Base-by-base conservation (phyloP, 35 echinoderm and acorn worm species). In the Eucidaris tribuloides region DNA sequence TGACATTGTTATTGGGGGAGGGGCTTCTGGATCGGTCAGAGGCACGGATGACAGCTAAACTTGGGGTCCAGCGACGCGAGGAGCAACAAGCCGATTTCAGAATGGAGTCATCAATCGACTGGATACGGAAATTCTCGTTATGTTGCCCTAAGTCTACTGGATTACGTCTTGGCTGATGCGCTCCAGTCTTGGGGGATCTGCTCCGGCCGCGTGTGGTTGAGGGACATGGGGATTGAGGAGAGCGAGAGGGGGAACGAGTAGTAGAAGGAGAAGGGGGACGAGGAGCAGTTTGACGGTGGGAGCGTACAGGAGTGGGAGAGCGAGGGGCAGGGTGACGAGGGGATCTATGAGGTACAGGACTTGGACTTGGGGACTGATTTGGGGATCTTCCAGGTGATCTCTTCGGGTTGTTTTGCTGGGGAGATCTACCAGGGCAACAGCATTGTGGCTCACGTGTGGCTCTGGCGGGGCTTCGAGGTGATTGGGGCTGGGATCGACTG, bases 101-200 rank as follows among this genome's bases (percentile, higher is more conserved):
- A 18, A 44, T 36, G 1, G n/a, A 42, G 68, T 74, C 68, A n/a
- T 74, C 68, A 20, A 40, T 74, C 25, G 68, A 74, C 30, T 74
- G 68, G 68, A 74, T 74, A 24, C 68, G 68, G 41, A 74, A 74
- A 33, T 40, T 42, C 68, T 74, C 44, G 40, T 74, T 74, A 40
- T 74, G 68, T 7, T 1, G 38, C 25, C 68, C 68, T 22, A 42
- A 24, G 15, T 74, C 68, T 7, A 41, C 41, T 23, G 68, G 68
- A 22, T 25, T 36, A 38, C 68, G 68, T 44, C 68, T 38, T 11
- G n/a, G 9, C 9, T 52, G 9, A 52, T 52, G 48, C 48, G 48
- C 48, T 11, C n/a, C n/a, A n/a, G n/a, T n/a, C n/a, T n/a, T 44
- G 70, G 29, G 29, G 13, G 34, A 37, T 34, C 2, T 0, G 7